A percentile compares a stretch with the other conserved stretches of the same genome.
Evolutionary conservation across 2,113 vertebrate species (phyloP).

Genomic region (Neogale vison): DNA sequence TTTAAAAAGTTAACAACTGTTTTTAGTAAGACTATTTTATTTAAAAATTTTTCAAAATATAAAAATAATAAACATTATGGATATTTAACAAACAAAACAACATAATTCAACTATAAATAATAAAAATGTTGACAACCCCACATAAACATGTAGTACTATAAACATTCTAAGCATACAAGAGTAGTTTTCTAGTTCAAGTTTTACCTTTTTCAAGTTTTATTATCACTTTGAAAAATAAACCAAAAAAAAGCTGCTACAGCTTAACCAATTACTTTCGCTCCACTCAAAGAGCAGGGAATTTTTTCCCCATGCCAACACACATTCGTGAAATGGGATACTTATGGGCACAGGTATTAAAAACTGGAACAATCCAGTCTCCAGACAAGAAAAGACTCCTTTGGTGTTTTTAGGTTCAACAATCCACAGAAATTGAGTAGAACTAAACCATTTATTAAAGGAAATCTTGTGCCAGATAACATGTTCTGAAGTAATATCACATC

Average conservation of each 20-base stretch:
- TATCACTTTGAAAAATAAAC: conserved; percentile 70
- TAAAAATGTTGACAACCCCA: conserved; percentile 78
- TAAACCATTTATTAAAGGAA: conserved; percentile 65
- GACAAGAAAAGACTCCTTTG: conserved; percentile 75
- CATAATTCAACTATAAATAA: conserved; percentile 82
- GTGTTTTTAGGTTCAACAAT: conserved; percentile 74
- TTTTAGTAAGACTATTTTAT: conserved; percentile 82
- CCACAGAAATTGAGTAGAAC: conserved; percentile 64
- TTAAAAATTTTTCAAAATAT: conserved; percentile 77
- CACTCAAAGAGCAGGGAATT: conserved; percentile 75
- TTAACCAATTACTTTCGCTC: conserved; percentile 78
- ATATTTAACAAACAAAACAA: conserved; percentile 78
- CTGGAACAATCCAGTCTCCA: conserved; percentile 71
- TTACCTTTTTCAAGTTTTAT: conserved; percentile 79
- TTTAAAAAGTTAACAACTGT: conserved; percentile 75
- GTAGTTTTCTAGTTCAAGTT: conserved; percentile 81
- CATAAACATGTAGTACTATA: conserved; percentile 75
- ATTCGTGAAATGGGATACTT: conserved; percentile 77
- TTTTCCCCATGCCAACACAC: conserved; percentile 73
- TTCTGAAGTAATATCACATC: conserved; percentile 57
- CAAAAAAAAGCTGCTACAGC: conserved; percentile 79
- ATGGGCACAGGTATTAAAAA: conserved; percentile 75
- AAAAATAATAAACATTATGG: conserved; percentile 82
- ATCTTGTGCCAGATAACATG: conserved; percentile 64
- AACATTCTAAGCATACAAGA: conserved; percentile 77